A percentile compares a stretch with the other conserved stretches of the same genome.
These are phyloP conservation scores for Stenodera caucasica DNA, from an alignment of 2,888 invertebrate genomes.

Conservation along the genomic window DNA sequence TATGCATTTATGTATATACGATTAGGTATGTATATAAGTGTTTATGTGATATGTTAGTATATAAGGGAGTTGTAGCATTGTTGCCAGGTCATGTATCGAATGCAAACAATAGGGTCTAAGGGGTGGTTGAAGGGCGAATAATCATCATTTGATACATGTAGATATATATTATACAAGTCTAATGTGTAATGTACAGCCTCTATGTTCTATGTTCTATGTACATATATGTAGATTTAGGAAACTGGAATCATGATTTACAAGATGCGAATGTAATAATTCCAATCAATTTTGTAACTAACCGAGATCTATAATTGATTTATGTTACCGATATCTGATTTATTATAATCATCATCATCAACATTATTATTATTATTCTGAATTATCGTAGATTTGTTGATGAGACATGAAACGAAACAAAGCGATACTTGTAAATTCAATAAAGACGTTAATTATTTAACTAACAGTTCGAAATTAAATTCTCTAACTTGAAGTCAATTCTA, in stretches of 20 bases:
- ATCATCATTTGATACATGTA: neutral
- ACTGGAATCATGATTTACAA: constrained; percentile 1
- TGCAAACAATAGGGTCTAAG: neutral
- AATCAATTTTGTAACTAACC: neutral
- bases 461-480: neutral
- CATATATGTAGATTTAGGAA: neutral
- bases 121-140: neutral
- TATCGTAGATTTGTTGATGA: too few relatives aligned
- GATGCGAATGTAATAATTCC: neutral
- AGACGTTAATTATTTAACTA: neutral
- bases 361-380: too few relatives aligned
- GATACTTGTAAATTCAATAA: too few relatives aligned
- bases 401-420: too few relatives aligned
- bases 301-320: constrained; percentile 12
- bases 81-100: neutral
- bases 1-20: neutral
- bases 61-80: neutral
- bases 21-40: neutral
- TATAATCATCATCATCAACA: too few relatives aligned
- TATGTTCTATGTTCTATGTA: neutral
- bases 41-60: neutral
- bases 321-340: neutral
- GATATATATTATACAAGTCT: neutral
- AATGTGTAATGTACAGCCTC: neutral
- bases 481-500: neutral